Percentiles rank a stretch among this genome's conserved stretches.
These are phyloP conservation scores for Macaria liturata DNA, from an alignment of 2,888 invertebrate species.

Conservation along the genomic window DNA sequence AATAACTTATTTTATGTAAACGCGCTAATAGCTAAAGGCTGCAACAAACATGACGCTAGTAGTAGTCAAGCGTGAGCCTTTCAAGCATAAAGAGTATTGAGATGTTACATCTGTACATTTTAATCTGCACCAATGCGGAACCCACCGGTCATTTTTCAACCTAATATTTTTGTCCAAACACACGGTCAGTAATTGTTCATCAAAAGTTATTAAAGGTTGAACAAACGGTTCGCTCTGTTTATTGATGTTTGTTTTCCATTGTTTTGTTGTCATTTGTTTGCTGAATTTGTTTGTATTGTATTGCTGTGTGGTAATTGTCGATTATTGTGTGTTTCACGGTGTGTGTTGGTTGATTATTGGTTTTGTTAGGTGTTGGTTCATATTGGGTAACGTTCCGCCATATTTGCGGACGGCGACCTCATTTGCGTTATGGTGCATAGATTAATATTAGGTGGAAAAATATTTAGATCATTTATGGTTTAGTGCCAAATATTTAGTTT, in stretches of 20 bases:
- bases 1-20: no score
- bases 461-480: no score
- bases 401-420: no score
- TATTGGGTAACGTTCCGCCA: no score
- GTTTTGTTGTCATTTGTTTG: conserved; percentile 26
- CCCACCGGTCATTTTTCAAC: conserved; percentile 35
- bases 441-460: no score
- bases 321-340: conserved; percentile 6
- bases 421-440: no score
- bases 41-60: no score
- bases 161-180: conserved; percentile 36
- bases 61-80: no score
- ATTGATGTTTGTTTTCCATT: conserved; percentile 33
- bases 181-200: conserved; percentile 35
- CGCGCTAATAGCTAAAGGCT: no score
- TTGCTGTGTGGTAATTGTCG: conserved; percentile 10
- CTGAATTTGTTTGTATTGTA: conserved; percentile 12
- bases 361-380: no score
- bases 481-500: no score
- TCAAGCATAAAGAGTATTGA: no score
- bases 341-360: not conserved
- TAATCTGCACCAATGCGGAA: conserved; percentile 26
- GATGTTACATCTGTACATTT: not conserved
- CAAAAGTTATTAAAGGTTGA: conserved; percentile 36
- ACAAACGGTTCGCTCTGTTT: conserved; percentile 27